Conservation (phyloP, 1,140 invertebrate genomes). For the Adoxophyes honmai region DNA sequence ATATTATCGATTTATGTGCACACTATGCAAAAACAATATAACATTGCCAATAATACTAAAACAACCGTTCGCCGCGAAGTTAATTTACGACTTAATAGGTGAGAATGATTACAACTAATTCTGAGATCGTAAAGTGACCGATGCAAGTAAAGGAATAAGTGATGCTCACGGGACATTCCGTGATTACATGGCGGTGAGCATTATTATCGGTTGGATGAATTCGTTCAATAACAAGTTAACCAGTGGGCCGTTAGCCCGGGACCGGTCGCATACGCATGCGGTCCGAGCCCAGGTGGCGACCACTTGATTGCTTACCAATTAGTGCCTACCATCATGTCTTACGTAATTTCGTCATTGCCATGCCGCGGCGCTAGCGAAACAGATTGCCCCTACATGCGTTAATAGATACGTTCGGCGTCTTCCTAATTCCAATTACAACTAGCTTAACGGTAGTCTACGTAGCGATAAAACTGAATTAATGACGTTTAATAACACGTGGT, state of each 20-base stretch:
- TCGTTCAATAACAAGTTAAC: slow-evolving; percentile 62
- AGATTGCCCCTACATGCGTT: slow-evolving; percentile 31
- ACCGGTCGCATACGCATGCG: slow-evolving; percentile 45
- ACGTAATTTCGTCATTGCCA: slow-evolving; percentile 44
- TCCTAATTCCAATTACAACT: slow-evolving; percentile 33
- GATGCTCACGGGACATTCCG: slow-evolving; percentile 26
- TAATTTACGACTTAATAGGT: no score
- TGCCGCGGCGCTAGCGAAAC: slow-evolving; percentile 13
- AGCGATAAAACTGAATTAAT: slow-evolving; percentile 44
- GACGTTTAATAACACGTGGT: slow-evolving; percentile 37
- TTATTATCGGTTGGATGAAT: slow-evolving; percentile 30
- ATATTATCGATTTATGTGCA: no score
- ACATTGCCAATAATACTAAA: no score
- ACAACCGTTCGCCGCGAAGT: no score
- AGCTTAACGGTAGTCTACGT: slow-evolving; percentile 41
- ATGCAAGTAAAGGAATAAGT: not conserved
- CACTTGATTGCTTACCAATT: slow-evolving; percentile 48
- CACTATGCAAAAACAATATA: no score
- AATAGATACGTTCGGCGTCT: slow-evolving; percentile 22
- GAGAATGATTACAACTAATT: no score
- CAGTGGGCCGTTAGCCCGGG: slow-evolving; percentile 47
- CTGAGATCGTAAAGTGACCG: no score
- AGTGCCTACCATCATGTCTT: slow-evolving; percentile 49
- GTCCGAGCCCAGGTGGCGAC: slow-evolving; percentile 36
- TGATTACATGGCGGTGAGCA: slow-evolving; percentile 39